Conservation (phyloP, 2,113 vertebrate species). For the Salvelinus sp. region DNA sequence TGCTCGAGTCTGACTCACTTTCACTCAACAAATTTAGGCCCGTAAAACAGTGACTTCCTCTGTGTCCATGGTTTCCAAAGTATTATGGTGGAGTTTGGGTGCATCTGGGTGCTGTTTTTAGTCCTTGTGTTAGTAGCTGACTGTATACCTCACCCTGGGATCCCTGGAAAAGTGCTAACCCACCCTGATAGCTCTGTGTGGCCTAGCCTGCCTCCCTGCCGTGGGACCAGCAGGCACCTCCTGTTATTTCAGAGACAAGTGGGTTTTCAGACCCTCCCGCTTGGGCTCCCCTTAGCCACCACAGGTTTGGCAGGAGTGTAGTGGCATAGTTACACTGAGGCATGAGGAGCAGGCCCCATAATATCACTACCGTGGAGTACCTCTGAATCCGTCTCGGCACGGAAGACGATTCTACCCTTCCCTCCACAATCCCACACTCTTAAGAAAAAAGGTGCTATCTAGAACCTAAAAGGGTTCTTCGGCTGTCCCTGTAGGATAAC, state of each 20-base stretch:
- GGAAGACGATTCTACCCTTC: not conserved
- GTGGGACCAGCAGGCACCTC: conserved; percentile 39
- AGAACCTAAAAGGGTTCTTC: too few relatives aligned
- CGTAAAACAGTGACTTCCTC: conserved; percentile 50
- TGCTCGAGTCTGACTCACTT: conserved; percentile 41
- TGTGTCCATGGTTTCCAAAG: conserved; percentile 68
- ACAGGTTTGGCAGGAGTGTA: conserved; percentile 39
- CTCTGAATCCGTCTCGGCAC: not conserved
- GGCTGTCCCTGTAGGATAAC: too few relatives aligned
- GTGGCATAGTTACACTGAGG: conserved; percentile 30
- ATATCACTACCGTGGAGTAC: not conserved
- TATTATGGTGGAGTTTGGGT: conserved; percentile 65
- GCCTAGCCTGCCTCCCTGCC: conserved; percentile 43
- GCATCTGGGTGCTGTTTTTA: conserved; percentile 62
- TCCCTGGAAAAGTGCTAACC: conserved; percentile 56
- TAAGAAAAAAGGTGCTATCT: too few relatives aligned
- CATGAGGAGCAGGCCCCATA: conserved; percentile 14
- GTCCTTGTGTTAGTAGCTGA: conserved; percentile 51
- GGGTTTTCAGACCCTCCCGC: conserved; percentile 52
- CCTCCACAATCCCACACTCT: not conserved
- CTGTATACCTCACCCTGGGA: conserved; percentile 45
- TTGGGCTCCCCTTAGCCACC: conserved; percentile 27
- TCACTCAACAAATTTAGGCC: conserved; percentile 48
- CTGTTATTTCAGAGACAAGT: conserved; percentile 47
- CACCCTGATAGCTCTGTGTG: conserved; percentile 59